Percentiles rank a stretch among this genome's conserved stretches.
phyloP scores from a whole-genome alignment of 2,888 invertebrate genomes.

The Eupeodes latifasciatus region DNA sequence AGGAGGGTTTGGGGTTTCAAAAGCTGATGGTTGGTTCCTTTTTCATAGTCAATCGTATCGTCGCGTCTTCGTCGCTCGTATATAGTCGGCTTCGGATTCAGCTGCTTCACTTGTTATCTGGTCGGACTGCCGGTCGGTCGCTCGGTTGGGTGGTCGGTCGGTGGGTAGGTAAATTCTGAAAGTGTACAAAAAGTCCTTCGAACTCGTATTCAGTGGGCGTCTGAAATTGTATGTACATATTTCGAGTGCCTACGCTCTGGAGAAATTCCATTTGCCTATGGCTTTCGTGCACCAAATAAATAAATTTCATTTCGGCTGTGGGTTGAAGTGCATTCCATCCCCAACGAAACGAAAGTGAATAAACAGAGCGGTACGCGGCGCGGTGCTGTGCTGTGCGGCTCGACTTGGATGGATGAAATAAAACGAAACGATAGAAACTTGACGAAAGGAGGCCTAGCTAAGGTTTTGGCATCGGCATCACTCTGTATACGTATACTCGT shows the following conservation, averaged over 20 bases:
- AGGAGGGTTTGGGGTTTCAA: slow-evolving; percentile 24
- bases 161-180: slow-evolving; percentile 38
- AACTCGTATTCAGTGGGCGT: slow-evolving; percentile 56
- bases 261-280: slow-evolving; percentile 72
- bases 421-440: slow-evolving; percentile 2
- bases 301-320: slow-evolving; percentile 71
- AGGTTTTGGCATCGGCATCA: slow-evolving; percentile 57
- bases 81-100: not conserved
- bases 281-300: slow-evolving; percentile 75
- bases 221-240: slow-evolving; percentile 65
- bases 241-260: slow-evolving; percentile 60
- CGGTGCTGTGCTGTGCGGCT: not conserved
- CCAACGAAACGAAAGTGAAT: slow-evolving; percentile 34
- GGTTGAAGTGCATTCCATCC: slow-evolving; percentile 53
- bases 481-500: not conserved
- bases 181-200: slow-evolving; percentile 42
- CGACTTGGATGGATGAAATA: too few species aligned
- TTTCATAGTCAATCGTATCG: slow-evolving; percentile 6
- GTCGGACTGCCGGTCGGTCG: slow-evolving; percentile 28
- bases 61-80: too few species aligned
- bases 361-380: slow-evolving; percentile 8
- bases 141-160: not conserved
- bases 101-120: slow-evolving; percentile 64
- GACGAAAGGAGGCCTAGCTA: slow-evolving; percentile 65
- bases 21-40: slow-evolving; percentile 33